These are phyloP conservation scores for Zhuqinia jingwanae DNA, from an alignment of 2,888 invertebrate species.

Conservation along the genomic window DNA sequence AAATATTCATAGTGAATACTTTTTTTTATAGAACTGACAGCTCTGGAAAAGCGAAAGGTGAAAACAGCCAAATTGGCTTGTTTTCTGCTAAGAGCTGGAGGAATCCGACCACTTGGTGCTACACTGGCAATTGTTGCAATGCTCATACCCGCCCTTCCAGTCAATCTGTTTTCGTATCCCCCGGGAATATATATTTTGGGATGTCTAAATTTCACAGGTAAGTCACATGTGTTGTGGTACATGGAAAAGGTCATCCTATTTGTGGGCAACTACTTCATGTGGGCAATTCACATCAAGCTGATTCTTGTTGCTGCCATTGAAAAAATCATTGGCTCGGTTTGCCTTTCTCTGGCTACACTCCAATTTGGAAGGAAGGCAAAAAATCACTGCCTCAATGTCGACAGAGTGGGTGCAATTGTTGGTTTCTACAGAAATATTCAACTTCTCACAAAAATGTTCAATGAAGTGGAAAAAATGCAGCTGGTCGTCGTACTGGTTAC, in stretches of 20 bases:
- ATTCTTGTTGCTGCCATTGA: not conserved
- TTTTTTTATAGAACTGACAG: not conserved
- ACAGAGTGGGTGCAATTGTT: no score
- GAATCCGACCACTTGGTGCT: not conserved
- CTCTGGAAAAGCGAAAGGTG: not conserved
- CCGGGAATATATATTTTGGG: not conserved
- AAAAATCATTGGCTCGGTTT: slow-evolving; percentile 9
- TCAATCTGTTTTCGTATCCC: not conserved
- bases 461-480: not conserved
- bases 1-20: not conserved
- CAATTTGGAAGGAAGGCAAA: no score
- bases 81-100: not conserved
- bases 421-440: not conserved
- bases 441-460: not conserved
- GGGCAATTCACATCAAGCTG: not conserved
- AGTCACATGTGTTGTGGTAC: not conserved
- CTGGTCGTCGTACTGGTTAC: not conserved
- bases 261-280: not conserved
- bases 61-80: not conserved
- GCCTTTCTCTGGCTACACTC: no score
- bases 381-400: no score
- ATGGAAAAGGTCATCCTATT: not conserved
- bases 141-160: not conserved
- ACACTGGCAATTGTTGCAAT: not conserved
- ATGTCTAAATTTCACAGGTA: not conserved